phyloP scores from a whole-genome alignment of 1,140 invertebrate genomes.

The Cotesia glomerata region DNA sequence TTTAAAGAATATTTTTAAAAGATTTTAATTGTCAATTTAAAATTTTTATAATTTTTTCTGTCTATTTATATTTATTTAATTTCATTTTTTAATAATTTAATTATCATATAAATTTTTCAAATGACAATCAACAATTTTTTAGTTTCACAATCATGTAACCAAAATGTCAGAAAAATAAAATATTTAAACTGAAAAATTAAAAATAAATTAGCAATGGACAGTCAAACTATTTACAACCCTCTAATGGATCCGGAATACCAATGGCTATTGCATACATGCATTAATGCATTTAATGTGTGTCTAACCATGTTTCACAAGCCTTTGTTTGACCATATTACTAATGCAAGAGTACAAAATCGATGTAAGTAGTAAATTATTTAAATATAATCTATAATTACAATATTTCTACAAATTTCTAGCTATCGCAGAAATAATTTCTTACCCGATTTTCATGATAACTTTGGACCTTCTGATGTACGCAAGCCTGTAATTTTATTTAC shows the following conservation, averaged over 20 bases:
- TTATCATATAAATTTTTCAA: too few relatives aligned
- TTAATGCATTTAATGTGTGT: neutral
- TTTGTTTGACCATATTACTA: conserved; percentile 42
- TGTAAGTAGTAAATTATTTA: conserved; percentile 35
- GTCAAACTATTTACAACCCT: too few relatives aligned
- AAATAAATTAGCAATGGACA: too few relatives aligned
- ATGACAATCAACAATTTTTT: too few relatives aligned
- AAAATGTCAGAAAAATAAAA: too few relatives aligned
- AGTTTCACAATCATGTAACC: too few relatives aligned
- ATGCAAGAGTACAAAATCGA: conserved; percentile 17
- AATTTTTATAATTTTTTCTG: too few relatives aligned
- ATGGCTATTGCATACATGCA: neutral
- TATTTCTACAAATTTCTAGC: conserved; percentile 2
- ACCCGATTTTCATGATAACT: conserved; percentile 43
- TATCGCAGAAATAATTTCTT: conserved; percentile 40
- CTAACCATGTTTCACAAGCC: conserved; percentile 50
- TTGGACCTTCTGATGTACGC: conserved; percentile 48
- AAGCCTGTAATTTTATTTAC: conserved; percentile 37
- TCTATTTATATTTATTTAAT: too few relatives aligned
- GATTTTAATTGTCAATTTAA: too few relatives aligned
- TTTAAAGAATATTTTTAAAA: too few relatives aligned
- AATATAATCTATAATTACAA: neutral
- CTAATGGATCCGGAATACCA: neutral
- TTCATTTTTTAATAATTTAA: too few relatives aligned
- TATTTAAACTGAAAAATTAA: neutral